A percentile compares a stretch with the other conserved stretches of the same genome.
Conservation (phyloP, 1,140 invertebrate species). For the Cydia amplana region DNA sequence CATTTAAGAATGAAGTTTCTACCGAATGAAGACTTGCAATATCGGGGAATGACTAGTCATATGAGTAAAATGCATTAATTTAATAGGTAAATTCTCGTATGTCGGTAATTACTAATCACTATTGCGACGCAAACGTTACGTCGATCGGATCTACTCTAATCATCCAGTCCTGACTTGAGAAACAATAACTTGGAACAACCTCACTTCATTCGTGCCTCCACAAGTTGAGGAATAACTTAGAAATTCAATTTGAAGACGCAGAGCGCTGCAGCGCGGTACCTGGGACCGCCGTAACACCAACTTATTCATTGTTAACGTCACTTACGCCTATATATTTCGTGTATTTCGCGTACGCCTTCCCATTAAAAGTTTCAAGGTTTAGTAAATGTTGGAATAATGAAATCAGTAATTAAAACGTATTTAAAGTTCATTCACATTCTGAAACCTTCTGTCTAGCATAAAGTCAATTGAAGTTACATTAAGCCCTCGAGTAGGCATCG, state of each 20-base stretch:
- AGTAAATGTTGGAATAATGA: slow-evolving; percentile 4
- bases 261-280: slow-evolving; percentile 45
- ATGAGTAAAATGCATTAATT: background rate
- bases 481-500: too few relatives aligned
- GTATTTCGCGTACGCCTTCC: background rate
- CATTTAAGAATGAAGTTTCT: background rate
- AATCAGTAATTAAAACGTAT: slow-evolving; percentile 3
- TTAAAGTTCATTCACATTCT: background rate
- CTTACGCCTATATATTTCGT: slow-evolving; percentile 9
- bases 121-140: slow-evolving; percentile 34
- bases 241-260: slow-evolving; percentile 63
- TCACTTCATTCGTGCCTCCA: slow-evolving; percentile 59
- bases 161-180: slow-evolving; percentile 44
- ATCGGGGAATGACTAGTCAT: background rate
- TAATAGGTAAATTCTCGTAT: background rate
- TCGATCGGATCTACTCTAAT: slow-evolving; percentile 40
- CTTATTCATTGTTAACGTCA: slow-evolving; percentile 46
- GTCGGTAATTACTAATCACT: slow-evolving; percentile 37
- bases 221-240: slow-evolving; percentile 64
- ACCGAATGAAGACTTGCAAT: background rate
- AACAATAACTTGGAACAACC: slow-evolving; percentile 56
- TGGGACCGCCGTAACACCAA: slow-evolving; percentile 40
- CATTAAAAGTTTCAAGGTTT: slow-evolving; percentile 8
- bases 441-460: background rate
- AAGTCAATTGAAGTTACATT: too few relatives aligned